A percentile compares a stretch with the other conserved stretches of the same genome.
phyloP scores from a whole-genome alignment of 2,113 vertebrate genomes.

The Daboia siamensis region DNA sequence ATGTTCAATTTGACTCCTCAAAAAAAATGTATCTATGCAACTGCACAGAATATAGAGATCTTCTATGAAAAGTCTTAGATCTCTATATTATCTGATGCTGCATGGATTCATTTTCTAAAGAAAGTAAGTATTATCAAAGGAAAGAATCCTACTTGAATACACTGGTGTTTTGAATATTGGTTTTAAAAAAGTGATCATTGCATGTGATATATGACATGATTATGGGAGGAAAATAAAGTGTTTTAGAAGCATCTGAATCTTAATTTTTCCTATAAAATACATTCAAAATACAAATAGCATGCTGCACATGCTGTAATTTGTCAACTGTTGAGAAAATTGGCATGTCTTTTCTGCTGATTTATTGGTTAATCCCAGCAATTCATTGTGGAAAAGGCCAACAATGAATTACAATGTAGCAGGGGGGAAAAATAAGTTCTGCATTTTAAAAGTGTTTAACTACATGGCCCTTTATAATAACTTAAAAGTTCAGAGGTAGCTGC shows the following conservation, averaged over 20 bases:
- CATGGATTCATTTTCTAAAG: conserved; percentile 12
- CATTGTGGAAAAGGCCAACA: conserved; percentile 77
- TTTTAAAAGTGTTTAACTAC: conserved; percentile 65
- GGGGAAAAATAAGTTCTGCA: conserved; percentile 61
- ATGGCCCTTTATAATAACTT: conserved; percentile 58
- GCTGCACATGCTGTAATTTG: conserved; percentile 70
- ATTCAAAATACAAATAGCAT: conserved; percentile 57
- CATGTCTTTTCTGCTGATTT: conserved; percentile 80
- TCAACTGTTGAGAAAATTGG: conserved; percentile 77
- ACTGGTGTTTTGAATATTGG: conserved; percentile 10
- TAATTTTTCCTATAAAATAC: conserved; percentile 49
- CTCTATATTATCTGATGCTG: neutral
- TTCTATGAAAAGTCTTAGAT: neutral
- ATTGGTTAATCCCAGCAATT: conserved; percentile 79
- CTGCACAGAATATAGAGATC: conserved; percentile 9
- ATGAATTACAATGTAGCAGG: conserved; percentile 71
- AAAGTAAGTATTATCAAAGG: conserved; percentile 25
- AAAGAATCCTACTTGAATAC: conserved; percentile 36
- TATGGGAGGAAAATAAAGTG: conserved; percentile 37
- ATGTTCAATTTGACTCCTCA: neutral
- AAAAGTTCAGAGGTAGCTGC: conserved; percentile 25
- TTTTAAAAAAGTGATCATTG: conserved; percentile 22
- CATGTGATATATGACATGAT: conserved; percentile 30
- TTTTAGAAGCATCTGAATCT: conserved; percentile 40
- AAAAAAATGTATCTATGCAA: conserved; percentile 19